These are phyloP conservation scores for Campylorhamphus procurvoides DNA, from an alignment of 2,113 vertebrate genomes.

Conservation along the genomic window DNA sequence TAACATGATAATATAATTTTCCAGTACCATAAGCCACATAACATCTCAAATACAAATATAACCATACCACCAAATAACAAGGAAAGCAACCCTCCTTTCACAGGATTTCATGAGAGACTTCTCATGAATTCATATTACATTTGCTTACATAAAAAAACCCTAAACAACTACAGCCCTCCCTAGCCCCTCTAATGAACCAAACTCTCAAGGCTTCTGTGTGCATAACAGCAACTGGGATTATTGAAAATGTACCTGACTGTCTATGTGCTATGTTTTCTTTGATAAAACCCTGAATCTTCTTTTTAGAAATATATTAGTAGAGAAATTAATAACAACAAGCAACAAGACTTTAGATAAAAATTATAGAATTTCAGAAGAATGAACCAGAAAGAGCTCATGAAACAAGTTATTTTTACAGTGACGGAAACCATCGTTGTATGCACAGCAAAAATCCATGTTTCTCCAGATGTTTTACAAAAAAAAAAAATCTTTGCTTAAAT, in stretches of 20 bases:
- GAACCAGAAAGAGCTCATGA: neutral
- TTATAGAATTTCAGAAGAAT: neutral
- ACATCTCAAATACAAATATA: neutral
- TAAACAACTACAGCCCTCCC: accelerated
- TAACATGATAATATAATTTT: neutral
- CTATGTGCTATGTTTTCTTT: neutral
- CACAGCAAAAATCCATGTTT: neutral
- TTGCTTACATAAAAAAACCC: neutral
- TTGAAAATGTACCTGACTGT: neutral
- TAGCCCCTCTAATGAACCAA: neutral
- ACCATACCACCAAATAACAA: neutral
- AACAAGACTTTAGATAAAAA: neutral
- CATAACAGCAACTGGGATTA: neutral
- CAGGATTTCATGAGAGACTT: neutral
- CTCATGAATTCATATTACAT: neutral
- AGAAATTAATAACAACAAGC: neutral
- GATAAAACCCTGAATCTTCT: neutral
- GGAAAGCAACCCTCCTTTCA: neutral
- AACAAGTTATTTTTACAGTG: neutral
- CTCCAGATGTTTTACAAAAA: neutral
- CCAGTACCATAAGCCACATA: neutral
- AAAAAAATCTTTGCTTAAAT: neutral
- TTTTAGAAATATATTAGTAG: neutral
- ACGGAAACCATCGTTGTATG: neutral
- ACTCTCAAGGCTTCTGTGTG: neutral